Percentiles rank a stretch among this genome's conserved stretches.
These are phyloP conservation scores for Diabrotica undecimpunctata DNA, from an alignment of 1,140 invertebrate species.

Conservation along the genomic window DNA sequence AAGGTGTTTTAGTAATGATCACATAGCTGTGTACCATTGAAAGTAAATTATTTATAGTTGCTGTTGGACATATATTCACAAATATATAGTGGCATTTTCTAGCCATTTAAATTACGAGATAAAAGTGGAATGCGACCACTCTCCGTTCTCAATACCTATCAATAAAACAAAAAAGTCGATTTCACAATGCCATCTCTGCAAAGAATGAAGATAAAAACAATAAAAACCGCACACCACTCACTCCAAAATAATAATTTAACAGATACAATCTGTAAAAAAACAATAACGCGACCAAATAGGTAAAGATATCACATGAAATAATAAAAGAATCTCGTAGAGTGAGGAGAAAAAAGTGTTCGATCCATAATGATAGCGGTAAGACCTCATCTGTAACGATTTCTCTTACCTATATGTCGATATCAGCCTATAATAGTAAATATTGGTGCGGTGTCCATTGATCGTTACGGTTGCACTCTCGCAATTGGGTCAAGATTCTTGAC, in stretches of 20 bases:
- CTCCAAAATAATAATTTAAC: constrained; percentile 10
- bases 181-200: not conserved
- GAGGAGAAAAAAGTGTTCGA: constrained; percentile 14
- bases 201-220: constrained; percentile 1
- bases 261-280: constrained; percentile 11
- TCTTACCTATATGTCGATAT: constrained; percentile 18
- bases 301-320: constrained; percentile 12
- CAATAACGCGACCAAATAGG: constrained; percentile 7
- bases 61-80: too few relatives aligned
- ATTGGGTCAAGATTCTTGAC: constrained; percentile 16
- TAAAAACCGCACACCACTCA: not conserved
- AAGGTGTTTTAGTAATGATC: too few relatives aligned
- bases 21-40: too few relatives aligned
- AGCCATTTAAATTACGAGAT: too few relatives aligned
- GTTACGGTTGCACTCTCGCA: constrained; percentile 7
- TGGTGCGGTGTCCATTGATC: not conserved
- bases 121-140: too few relatives aligned
- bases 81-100: too few relatives aligned
- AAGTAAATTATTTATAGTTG: too few relatives aligned
- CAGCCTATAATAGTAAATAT: constrained; percentile 18
- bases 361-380: constrained; percentile 14
- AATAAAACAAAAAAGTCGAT: not conserved
- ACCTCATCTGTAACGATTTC: constrained; percentile 21
- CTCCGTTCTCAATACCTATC: too few relatives aligned
- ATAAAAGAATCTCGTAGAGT: constrained; percentile 9